Conservation (phyloP, 2,113 vertebrate species). For the Salvator merianae region DNA sequence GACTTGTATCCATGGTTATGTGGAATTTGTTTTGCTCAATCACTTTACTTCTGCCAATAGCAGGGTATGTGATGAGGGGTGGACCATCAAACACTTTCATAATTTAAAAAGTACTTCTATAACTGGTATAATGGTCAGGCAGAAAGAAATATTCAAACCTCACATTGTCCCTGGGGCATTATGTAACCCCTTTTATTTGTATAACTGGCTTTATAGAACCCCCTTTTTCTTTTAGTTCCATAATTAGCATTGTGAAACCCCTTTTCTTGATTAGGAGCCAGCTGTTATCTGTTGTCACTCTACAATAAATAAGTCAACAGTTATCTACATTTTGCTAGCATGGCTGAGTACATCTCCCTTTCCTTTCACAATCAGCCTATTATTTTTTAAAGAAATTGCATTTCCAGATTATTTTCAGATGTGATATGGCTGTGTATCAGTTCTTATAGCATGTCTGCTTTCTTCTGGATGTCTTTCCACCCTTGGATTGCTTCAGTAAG, state of each 20-base stretch:
- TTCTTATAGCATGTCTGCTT: not conserved
- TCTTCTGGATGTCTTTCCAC: conserved; percentile 8
- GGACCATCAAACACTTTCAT: not conserved
- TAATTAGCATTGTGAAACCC: conserved; percentile 12
- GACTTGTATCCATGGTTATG: conserved; percentile 22
- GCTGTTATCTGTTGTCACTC: not conserved
- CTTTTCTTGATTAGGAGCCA: not conserved
- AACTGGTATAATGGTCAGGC: conserved; percentile 6
- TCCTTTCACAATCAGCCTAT: not conserved
- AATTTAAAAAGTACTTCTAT: not conserved
- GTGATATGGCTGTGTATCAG: not conserved
- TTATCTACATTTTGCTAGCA: not conserved
- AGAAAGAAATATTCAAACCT: conserved; percentile 14
- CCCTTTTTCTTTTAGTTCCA: too few species aligned
- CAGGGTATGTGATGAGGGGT: not conserved
- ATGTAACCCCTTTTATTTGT: conserved; percentile 14
- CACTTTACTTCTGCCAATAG: not conserved
- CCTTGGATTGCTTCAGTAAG: not conserved
- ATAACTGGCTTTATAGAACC: conserved; percentile 9
- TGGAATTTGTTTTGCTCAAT: conserved; percentile 17
- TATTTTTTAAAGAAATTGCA: not conserved
- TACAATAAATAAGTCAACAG: not conserved
- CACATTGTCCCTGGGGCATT: not conserved
- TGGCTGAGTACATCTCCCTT: not conserved
- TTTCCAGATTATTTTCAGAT: not conserved